Conservation (phyloP, 1,140 invertebrate genomes). For the Papilio polyxenes region DNA sequence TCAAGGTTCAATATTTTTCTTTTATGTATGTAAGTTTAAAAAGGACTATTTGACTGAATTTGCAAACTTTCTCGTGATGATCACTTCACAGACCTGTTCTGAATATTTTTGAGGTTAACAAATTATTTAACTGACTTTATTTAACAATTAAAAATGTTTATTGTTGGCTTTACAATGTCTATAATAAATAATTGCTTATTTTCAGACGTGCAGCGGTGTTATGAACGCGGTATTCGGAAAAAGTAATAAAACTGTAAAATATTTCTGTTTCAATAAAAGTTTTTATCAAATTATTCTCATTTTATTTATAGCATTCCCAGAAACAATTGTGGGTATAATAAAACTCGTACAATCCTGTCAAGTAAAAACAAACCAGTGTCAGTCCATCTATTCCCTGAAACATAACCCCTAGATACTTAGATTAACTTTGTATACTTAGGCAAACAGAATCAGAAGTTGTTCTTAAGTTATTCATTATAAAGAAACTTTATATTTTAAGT, state of each 20-base stretch:
- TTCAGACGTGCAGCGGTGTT: neutral
- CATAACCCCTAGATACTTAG: too few species aligned
- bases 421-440: too few species aligned
- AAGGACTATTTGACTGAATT: too few species aligned
- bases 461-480: too few species aligned
- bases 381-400: too few species aligned
- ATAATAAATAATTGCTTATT: neutral
- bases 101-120: slow-evolving; percentile 64
- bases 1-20: too few species aligned
- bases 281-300: neutral
- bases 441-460: too few species aligned
- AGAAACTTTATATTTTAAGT: too few species aligned
- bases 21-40: too few species aligned
- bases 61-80: slow-evolving; percentile 51
- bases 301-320: neutral
- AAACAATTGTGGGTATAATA: too few species aligned
- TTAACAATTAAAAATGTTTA: neutral
- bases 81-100: slow-evolving; percentile 74
- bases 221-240: neutral
- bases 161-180: neutral
- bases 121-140: slow-evolving; percentile 44
- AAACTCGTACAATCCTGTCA: too few species aligned
- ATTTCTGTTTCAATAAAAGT: neutral
- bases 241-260: neutral
- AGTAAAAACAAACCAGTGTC: neutral